Percentiles rank a stretch among this genome's conserved stretches.
These are phyloP conservation scores for Falco naumanni DNA, from an alignment of 2,797 vertebrate genomes.

Conservation along the genomic window DNA sequence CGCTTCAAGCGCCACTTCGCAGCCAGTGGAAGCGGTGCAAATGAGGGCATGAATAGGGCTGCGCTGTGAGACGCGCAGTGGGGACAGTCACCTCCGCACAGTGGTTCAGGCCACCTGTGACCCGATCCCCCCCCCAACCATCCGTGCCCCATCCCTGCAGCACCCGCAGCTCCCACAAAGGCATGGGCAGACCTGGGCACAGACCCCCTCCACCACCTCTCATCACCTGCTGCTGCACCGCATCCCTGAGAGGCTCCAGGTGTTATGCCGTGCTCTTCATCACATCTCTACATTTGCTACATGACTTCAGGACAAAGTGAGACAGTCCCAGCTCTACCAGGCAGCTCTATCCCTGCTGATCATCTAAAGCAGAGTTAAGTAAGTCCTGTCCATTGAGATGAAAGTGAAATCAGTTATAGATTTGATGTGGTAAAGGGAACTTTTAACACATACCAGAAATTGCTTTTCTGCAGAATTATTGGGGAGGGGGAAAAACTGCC, in stretches of 20 bases:
- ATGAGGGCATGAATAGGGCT: neutral
- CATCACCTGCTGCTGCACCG: neutral
- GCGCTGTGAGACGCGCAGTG: rapidly evolving
- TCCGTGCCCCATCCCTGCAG: neutral
- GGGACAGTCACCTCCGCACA: neutral
- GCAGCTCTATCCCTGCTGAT: neutral
- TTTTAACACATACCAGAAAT: neutral
- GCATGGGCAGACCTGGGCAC: neutral
- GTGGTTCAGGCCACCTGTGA: rapidly evolving
- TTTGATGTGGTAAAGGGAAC: neutral
- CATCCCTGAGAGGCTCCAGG: neutral
- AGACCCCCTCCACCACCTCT: neutral
- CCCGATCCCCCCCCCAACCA: rapidly evolving
- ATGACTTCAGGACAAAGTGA: neutral
- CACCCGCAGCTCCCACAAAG: neutral
- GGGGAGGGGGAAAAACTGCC: rapidly evolving
- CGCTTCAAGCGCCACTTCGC: neutral
- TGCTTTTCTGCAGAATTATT: neutral
- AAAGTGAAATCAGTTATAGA: neutral
- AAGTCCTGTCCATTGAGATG: neutral
- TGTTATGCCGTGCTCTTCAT: rapidly evolving
- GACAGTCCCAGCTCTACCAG: neutral
- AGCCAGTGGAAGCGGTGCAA: neutral
- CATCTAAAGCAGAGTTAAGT: neutral
- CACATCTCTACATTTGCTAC: neutral